Evolutionary conservation across 2,113 vertebrate genomes (phyloP).

Genomic region (Apodemus speciosus): DNA sequence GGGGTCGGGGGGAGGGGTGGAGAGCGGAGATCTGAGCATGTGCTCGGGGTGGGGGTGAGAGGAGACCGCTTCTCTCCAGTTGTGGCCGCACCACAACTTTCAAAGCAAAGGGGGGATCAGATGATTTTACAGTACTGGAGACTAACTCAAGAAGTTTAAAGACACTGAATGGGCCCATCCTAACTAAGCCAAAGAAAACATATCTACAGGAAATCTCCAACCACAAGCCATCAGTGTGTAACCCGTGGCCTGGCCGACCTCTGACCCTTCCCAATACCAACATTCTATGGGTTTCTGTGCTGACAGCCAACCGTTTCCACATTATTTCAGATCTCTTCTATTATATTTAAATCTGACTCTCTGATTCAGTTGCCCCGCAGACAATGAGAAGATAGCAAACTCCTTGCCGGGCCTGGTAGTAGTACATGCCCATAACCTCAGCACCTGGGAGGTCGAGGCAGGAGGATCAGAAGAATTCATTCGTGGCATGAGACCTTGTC

Average conservation of each 20-base stretch:
- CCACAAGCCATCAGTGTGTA: neutral
- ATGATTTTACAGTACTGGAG: conserved; percentile 36
- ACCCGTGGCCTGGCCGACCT: neutral
- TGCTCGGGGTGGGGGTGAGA: neutral
- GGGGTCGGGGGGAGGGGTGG: neutral
- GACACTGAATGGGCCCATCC: conserved; percentile 3
- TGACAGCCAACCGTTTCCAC: neutral
- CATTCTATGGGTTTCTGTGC: neutral
- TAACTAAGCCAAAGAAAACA: conserved; percentile 58
- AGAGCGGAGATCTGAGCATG: neutral
- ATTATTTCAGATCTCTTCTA: conserved; percentile 1
- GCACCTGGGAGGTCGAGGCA: neutral
- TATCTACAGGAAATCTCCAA: neutral
- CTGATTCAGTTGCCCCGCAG: too few relatives aligned
- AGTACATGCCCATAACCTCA: neutral
- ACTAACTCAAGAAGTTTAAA: conserved; percentile 53
- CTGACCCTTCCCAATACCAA: neutral
- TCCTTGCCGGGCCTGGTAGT: neutral
- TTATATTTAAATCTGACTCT: too few relatives aligned
- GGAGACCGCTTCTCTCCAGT: neutral
- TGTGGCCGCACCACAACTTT: neutral
- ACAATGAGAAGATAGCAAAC: neutral
- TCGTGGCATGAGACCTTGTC: too few relatives aligned
- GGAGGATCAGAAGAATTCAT: neutral
- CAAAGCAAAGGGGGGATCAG: conserved; percentile 10